A percentile compares a stretch with the other conserved stretches of the same genome.
Evolutionary conservation across 2,797 vertebrate genomes (phyloP).

Genomic region (Champsocephalus gunnari): DNA sequence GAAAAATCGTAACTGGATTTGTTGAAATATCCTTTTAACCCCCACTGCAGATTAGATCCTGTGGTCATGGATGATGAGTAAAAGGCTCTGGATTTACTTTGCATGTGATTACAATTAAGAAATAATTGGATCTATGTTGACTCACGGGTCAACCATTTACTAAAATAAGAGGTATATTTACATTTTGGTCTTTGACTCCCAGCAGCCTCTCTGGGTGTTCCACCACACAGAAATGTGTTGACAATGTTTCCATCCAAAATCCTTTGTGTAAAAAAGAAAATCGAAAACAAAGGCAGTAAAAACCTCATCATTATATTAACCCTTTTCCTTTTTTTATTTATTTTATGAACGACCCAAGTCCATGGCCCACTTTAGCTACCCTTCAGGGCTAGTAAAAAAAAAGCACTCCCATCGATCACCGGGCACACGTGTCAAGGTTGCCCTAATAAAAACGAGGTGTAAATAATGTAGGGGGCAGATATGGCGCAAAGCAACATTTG

Average conservation of each 20-base stretch:
- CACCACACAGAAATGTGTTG: conserved; percentile 29
- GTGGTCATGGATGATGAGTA: conserved; percentile 35
- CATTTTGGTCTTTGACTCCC: conserved; percentile 49
- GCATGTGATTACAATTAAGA: conserved; percentile 64
- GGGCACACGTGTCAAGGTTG: conserved; percentile 74
- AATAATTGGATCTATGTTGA: conserved; percentile 67
- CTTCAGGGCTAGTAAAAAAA: conserved; percentile 50
- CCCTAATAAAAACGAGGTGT: conserved; percentile 81
- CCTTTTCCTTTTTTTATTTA: not conserved
- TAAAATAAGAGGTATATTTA: conserved; percentile 61
- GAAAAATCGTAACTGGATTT: conserved; percentile 20
- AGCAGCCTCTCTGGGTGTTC: conserved; percentile 34
- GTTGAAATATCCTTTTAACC: conserved; percentile 38
- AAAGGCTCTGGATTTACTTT: conserved; percentile 52
- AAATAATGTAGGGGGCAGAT: conserved; percentile 78
- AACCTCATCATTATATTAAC: conserved; percentile 41
- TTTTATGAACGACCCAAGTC: conserved; percentile 10
- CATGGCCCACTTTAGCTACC: conserved; percentile 71
- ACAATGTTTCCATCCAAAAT: conserved; percentile 21
- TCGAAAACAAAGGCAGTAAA: conserved; percentile 57
- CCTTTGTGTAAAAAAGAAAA: conserved; percentile 28
- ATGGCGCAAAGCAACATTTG: conserved; percentile 64
- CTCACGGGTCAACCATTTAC: conserved; percentile 63
- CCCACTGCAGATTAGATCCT: conserved; percentile 42
- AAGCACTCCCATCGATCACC: conserved; percentile 74